Conservation (phyloP, 1,140 invertebrate species). For the Drosophila mauritiana region DNA sequence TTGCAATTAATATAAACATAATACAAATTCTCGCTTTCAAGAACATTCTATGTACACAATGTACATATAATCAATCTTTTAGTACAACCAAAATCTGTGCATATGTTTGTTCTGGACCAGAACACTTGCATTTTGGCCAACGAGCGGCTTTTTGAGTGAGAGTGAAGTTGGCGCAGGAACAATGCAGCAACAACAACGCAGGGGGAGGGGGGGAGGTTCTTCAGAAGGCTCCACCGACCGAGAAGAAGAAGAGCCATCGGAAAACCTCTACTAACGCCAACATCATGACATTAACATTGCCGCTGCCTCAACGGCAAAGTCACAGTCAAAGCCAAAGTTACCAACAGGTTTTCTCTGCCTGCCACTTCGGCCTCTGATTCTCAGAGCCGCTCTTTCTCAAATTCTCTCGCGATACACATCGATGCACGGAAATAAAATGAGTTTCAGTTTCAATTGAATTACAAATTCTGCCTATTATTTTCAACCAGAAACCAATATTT, state of each 20-base stretch:
- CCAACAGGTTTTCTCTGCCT: slow-evolving; percentile 56
- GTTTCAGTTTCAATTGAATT: not conserved
- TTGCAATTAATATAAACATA: not conserved
- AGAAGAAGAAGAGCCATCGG: slow-evolving; percentile 10
- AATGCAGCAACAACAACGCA: slow-evolving; percentile 37
- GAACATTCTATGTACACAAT: too few species aligned
- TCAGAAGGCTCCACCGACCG: slow-evolving; percentile 30
- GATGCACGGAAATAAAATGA: not conserved
- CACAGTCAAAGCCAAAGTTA: slow-evolving; percentile 79
- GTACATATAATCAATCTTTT: too few species aligned
- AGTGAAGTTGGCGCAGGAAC: slow-evolving; percentile 83
- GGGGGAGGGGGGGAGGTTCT: slow-evolving; percentile 10
- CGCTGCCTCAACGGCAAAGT: slow-evolving; percentile 66
- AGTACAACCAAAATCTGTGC: not conserved
- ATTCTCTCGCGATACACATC: slow-evolving; percentile 19
- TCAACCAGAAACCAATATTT: not conserved
- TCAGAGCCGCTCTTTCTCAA: slow-evolving; percentile 10
- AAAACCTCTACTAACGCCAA: slow-evolving; percentile 35
- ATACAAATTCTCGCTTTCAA: too few species aligned
- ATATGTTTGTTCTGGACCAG: slow-evolving; percentile 29
- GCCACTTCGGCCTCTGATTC: slow-evolving; percentile 5
- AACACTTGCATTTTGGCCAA: slow-evolving; percentile 74
- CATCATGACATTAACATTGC: slow-evolving; percentile 55
- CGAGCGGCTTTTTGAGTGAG: slow-evolving; percentile 82
- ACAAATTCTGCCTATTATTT: too few species aligned